A percentile compares a stretch with the other conserved stretches of the same genome.
phyloP scores from a whole-genome alignment of 2,113 vertebrate species.

The Aptenodytes forsteri region DNA sequence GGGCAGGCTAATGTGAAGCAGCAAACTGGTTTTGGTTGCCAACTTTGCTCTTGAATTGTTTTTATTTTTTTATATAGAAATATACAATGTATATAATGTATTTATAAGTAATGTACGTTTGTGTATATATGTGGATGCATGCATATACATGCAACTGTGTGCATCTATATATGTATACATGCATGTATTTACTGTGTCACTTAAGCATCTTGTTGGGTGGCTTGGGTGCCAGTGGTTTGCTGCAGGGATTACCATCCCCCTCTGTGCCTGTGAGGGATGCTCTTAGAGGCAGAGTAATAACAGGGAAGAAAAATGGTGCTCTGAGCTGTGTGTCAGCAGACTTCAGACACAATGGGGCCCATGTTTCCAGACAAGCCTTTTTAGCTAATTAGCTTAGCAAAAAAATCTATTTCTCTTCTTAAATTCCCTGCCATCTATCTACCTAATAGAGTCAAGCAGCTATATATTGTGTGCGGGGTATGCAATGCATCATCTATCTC shows the following conservation, averaged over 20 bases:
- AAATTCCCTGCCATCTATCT: constrained; percentile 54
- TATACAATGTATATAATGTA: background rate
- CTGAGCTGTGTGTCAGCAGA: constrained; percentile 15
- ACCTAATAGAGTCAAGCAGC: constrained; percentile 45
- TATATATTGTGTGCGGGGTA: background rate
- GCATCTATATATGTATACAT: fast-evolving
- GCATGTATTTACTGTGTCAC: background rate
- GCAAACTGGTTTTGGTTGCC: background rate
- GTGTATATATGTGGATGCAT: background rate
- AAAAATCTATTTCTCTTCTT: constrained; percentile 61
- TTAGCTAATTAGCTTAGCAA: constrained; percentile 60
- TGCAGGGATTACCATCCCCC: background rate
- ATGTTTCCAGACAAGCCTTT: constrained; percentile 53
- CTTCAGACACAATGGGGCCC: constrained; percentile 51
- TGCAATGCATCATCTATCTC: constrained; percentile 31
- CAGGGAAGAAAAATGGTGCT: constrained; percentile 41
- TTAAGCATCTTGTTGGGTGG: background rate
- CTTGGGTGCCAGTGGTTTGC: background rate
- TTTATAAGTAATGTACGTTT: background rate
- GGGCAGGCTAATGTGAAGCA: background rate
- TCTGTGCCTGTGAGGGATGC: background rate
- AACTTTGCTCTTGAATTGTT: background rate
- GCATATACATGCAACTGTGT: background rate
- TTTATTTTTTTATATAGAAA: background rate
- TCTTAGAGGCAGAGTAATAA: background rate